A percentile compares a stretch with the other conserved stretches of the same genome.
Conservation (phyloP, 2,888 invertebrate genomes). For the Coenonympha arcania region DNA sequence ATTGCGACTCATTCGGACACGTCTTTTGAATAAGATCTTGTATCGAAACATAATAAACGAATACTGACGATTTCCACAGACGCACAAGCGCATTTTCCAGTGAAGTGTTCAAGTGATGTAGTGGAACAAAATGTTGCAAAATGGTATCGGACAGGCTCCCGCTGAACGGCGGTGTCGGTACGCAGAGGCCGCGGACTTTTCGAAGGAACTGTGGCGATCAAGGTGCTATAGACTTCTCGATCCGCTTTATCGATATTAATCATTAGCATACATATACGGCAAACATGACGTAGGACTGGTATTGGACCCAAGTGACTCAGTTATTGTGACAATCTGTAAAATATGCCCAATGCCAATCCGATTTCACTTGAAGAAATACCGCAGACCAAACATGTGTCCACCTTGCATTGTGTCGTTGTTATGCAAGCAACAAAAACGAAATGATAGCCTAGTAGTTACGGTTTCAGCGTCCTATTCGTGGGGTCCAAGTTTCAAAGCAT, state of each 20-base stretch:
- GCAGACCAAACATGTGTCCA: conserved; percentile 13
- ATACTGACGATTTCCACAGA: conserved; percentile 19
- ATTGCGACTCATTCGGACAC: conserved; percentile 28
- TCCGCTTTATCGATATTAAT: conserved; percentile 28
- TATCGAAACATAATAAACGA: conserved; percentile 7
- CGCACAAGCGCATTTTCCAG: conserved; percentile 11
- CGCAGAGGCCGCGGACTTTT: conserved; percentile 66
- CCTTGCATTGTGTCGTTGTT: no score
- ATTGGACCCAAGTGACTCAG: conserved; percentile 30
- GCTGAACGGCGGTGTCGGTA: conserved; percentile 58
- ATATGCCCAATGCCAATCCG: conserved; percentile 16
- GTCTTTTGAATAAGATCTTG: conserved; percentile 12
- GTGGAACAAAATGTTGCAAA: conserved; percentile 58
- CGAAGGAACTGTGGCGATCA: conserved; percentile 76
- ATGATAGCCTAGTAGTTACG: no score
- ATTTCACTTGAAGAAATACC: no score
- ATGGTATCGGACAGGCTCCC: conserved; percentile 66
- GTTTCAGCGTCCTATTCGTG: no score
- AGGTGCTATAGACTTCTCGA: conserved; percentile 54
- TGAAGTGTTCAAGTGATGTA: conserved; percentile 35
- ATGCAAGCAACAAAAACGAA: no score
- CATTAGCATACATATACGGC: conserved; percentile 26
- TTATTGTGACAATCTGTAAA: conserved; percentile 24
- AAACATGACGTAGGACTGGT: conserved; percentile 27
- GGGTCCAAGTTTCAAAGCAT: no score